These are phyloP conservation scores for Drosophila simulans DNA, from an alignment of 1,140 invertebrate species.

Conservation along the genomic window DNA sequence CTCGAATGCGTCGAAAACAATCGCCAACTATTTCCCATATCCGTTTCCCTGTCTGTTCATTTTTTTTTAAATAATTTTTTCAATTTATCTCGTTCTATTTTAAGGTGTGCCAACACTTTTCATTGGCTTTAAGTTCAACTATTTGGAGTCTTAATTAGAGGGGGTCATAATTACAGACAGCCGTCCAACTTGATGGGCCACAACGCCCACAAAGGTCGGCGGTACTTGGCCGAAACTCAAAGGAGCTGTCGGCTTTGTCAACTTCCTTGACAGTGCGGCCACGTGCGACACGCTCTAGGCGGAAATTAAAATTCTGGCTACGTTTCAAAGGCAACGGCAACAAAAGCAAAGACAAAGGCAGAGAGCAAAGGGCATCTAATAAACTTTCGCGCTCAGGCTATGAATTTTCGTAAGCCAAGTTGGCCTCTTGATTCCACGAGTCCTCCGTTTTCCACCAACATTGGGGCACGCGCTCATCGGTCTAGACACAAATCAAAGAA, in stretches of 20 bases:
- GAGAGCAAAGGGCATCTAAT: slow-evolving; percentile 48
- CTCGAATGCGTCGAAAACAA: slow-evolving; percentile 54
- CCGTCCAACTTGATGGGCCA: slow-evolving; percentile 1
- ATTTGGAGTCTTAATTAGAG: slow-evolving; percentile 46
- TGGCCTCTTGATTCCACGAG: slow-evolving; percentile 10
- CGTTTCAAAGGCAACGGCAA: slow-evolving; percentile 37
- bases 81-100: neutral
- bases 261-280: slow-evolving; percentile 59
- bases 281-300: slow-evolving; percentile 50
- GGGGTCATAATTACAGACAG: slow-evolving; percentile 41
- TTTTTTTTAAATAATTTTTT: slow-evolving; percentile 4
- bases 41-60: neutral
- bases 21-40: slow-evolving; percentile 55
- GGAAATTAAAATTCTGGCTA: slow-evolving; percentile 75
- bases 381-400: slow-evolving; percentile 45
- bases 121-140: slow-evolving; percentile 33
- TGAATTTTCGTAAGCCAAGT: slow-evolving; percentile 51
- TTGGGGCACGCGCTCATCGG: slow-evolving; percentile 38
- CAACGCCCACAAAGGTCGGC: slow-evolving; percentile 31
- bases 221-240: slow-evolving; percentile 39
- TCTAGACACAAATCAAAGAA: slow-evolving; percentile 76
- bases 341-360: slow-evolving; percentile 25
- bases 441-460: neutral
- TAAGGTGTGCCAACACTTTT: neutral
- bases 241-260: slow-evolving; percentile 38